Evolutionary conservation across 2,888 invertebrate species (phyloP), one percentile per base, ranked within the genome.

Genomic region (Calephelis perditalis): DNA sequence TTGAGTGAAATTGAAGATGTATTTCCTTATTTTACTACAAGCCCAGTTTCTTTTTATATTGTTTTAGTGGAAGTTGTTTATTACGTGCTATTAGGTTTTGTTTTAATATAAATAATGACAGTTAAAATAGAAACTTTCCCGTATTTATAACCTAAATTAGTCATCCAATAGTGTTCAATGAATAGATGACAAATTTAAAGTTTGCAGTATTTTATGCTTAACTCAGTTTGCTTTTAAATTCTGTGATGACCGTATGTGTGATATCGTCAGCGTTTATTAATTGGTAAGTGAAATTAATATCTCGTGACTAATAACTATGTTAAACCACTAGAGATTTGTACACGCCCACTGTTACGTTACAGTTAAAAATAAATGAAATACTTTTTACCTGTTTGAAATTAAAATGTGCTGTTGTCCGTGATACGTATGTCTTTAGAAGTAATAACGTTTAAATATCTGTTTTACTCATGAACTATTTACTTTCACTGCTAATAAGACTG

Each of bases 111-210:
- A 52, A 52, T 52, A 52, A 52, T 52, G 52, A 52, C 52, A 52
- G 26, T 35, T 52, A 35, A 52, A 35, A 26, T 52, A 26, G 26
- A 35, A 52, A 52, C 11, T 52, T 52, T 52, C 73, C 78, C 80
- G 81, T 82, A 81, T 82, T 84, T 81, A 81, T 87, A 86, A 87
- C 87, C 87, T 86, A 81, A 76, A 76, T 77, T 79, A 76, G 78
- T 80, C 77, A 72, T 72, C 73, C 67, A 71, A 68, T 67, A 63
- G 68, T 74, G 73, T 73, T 79, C 75, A 76, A 75, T 73, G 73
- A 72, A 77, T 72, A 76, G 78, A 72, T 79, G 82, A 79, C 77
- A 78, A 76, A 77, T 78, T 76, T 15, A 15, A 49, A n/a, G 26
- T 77, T 73, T 73, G 70, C 71, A 76, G 73, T 75, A 72, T 75